Conservation (phyloP, 2,113 vertebrate genomes). For the Bufo bufo region DNA sequence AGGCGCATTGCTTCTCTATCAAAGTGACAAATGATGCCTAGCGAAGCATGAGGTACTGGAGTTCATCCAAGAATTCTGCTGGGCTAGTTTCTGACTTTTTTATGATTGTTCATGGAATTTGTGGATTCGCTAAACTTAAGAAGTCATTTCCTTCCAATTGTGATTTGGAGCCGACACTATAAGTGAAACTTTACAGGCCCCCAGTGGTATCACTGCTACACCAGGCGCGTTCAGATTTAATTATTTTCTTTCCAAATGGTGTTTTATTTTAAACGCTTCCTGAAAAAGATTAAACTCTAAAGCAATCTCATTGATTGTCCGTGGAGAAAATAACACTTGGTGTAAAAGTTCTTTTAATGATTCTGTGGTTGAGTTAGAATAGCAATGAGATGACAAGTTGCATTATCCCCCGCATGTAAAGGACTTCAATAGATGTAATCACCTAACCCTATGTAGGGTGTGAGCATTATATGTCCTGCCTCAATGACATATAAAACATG, state of each 20-base stretch:
- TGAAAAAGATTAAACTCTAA: background rate
- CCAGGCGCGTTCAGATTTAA: background rate
- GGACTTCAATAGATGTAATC: background rate
- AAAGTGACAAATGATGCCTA: conserved; percentile 6
- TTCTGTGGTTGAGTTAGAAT: background rate
- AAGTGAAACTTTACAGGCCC: conserved; percentile 1
- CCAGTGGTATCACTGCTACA: conserved; percentile 5
- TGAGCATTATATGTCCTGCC: background rate
- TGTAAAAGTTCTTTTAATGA: background rate
- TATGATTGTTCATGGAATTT: conserved; percentile 6
- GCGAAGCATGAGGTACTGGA: background rate
- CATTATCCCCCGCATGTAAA: background rate
- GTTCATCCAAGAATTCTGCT: conserved; percentile 14
- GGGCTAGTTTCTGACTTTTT: background rate
- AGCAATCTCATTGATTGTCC: conserved; percentile 28
- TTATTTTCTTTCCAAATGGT: conserved; percentile 19
- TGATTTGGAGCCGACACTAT: background rate
- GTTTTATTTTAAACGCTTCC: conserved; percentile 10
- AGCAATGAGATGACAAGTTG: conserved; percentile 12
- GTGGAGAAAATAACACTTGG: background rate
- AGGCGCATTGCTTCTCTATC: background rate
- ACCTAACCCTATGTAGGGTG: background rate
- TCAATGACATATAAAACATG: background rate
- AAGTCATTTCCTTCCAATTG: background rate
- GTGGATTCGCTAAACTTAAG: background rate